Base-by-base conservation (phyloP, 2,797 vertebrate genomes). In the Sebastes hubbsi region DNA sequence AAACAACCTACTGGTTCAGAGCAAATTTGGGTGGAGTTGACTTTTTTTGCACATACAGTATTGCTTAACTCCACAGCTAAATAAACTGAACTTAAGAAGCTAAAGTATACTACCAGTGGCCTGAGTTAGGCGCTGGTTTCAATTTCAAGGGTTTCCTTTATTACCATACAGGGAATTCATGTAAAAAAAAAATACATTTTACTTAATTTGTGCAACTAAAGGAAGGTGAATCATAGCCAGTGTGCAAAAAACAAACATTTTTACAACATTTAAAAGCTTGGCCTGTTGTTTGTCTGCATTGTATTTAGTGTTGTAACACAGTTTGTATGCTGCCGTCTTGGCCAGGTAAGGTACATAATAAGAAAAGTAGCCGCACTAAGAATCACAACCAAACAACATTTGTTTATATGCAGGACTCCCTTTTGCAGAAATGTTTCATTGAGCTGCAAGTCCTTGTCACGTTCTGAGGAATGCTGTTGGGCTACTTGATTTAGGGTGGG, bases 391-490 rank as follows among this genome's bases (percentile, higher is more conserved):
- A 75, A 16, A 49, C 10, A 14, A 6, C 1, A 18, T 49, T 27
- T 52, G 49, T 52, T 52, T n/a, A n/a, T 8, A n/a, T 52, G 18
- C 18, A 52, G 20, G 49, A 52, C 49, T 52, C 18, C 46, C 7
- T 49, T 49, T 49, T 49, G 46, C 46, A 49, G 16, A 49, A 49
- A 49, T 49, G 38, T 42, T 42, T 42, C 20, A 52, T 52, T n/a
- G 8, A 52, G 49, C 20, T 6, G 20, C 1, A 60, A 64, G 30
- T 66, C 24, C 62, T 60, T 78, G 55, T 16, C 49, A 25, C 65
- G 16, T 64, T 12, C 1, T 18, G 1, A 80, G 85, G 91, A 94
- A 93, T 93, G 91, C 22, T 65, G 91, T 42, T 25, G 16, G 73
- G 52, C 71, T 18, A 63, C 79, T 72, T 79, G 11, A 74, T 36